Evolutionary conservation across 2,797 vertebrate genomes (phyloP), one percentile per base, ranked within the genome.

Genomic region (Falco rusticolus): DNA sequence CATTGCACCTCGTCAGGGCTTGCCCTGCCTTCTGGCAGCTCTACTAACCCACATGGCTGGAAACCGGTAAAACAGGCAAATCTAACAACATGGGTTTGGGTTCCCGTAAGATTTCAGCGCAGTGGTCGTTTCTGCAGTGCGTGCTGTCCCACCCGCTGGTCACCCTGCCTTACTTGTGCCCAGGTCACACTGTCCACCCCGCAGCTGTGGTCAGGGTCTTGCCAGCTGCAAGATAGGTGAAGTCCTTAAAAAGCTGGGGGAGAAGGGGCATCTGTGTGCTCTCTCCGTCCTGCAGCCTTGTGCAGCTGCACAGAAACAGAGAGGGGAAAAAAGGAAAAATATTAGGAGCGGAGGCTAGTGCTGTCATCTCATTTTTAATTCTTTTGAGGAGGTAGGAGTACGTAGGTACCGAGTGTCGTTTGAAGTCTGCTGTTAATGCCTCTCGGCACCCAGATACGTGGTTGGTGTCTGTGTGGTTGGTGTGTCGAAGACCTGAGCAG

Each of bases 1-100:
- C 3, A 0, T 64, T 59, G 51, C 51, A 41, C n/a, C 60, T 87
- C 5, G 0, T 17, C 76, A 47, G 69, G 82, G 39, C 63, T 89
- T 64, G 34, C 85, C 53, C 60, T 95, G 85, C 80, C 68, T 68
- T 34, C 61, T 86, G 85, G 51, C 50, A 81, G 47, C 77, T 78
- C 61, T 16, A 0, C 65, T 84, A 48, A 57, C 56, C 48, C 65
- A 87, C 3, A 0, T 65, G 45, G 28, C 33, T 5, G 16, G 22
- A 33, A 88, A 84, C 72, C 53, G 45, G 39, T 39, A 15, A 84
- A 89, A 43, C 11, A 65, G 56, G 16, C 47, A 61, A 60, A 92
- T 25, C 11, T 4, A 25, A 13, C 45, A 13, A 20, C 1, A 10
- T 11, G 0, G 1, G 2, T 7, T 31, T 75, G 84, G 43, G 12